Evolutionary conservation across 2,113 vertebrate species (phyloP), one percentile per base, ranked within the genome.

Genomic region (Eulemur macaco): DNA sequence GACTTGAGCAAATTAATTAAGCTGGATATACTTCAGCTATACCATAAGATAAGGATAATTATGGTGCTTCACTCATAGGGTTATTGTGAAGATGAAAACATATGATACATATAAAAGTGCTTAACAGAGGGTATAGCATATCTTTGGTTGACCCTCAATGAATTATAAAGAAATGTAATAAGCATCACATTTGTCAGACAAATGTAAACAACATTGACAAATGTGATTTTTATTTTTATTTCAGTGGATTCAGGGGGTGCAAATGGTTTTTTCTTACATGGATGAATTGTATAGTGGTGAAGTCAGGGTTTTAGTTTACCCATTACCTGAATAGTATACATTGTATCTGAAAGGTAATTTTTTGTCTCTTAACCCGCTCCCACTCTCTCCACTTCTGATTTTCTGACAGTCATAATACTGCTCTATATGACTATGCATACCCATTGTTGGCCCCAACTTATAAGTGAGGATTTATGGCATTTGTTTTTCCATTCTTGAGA

Each of bases 101-200:
- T 50, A 58, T 1, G 31, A 56, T 27, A 47, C 25, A 20, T 31
- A 71, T 29, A 50, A 71, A 94, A 63, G 2, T 37, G 4, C 4
- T 89, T 69, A 84, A 31, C 17, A 73, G 2, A 60, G 20, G 20
- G 17, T 34, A 45, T 54, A 64, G 8, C 1, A 45, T 54, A 69
- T 73, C 20, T 83, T 27, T 21, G 84, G 20, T 86, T 95, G 88
- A 47, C 45, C 64, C 21, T 88, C 64, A 92, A 63, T n/a, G 66
- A 96, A 74, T 69, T 66, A 81, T 45, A 95, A 78, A 92, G 82
- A 84, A 85, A 85, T 52, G 18, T 54, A 60, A n/a, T 76, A 90
- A 88, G 18, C 13, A 82, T 37, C 2, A 50, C 14, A 94, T 77
- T 89, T 88, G 5, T 66, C 60, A 74, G 31, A 66, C 25, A 88